These are phyloP conservation scores for Pheosia gnoma DNA, from an alignment of 2,888 invertebrate genomes.

Conservation along the genomic window DNA sequence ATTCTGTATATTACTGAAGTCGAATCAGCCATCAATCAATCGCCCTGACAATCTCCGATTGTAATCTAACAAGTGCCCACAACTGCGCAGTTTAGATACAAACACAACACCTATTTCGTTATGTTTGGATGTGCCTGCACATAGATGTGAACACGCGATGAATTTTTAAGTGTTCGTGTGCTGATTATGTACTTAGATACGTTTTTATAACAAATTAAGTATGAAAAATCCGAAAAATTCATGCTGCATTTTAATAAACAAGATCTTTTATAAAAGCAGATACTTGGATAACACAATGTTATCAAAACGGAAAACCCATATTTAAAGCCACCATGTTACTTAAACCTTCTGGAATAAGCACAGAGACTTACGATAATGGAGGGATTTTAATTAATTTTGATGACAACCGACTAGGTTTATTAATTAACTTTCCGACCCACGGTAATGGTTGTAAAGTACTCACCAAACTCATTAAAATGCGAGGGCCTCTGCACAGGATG, in stretches of 20 bases:
- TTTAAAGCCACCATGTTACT: too few relatives aligned
- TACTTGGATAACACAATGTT: too few relatives aligned
- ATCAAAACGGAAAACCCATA: too few relatives aligned
- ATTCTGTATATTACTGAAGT: slow-evolving; percentile 20
- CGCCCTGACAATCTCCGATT: slow-evolving; percentile 16
- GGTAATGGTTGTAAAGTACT: background rate
- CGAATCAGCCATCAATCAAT: slow-evolving; percentile 30
- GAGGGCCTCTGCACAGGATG: background rate
- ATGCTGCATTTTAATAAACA: too few relatives aligned
- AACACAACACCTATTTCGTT: slow-evolving; percentile 13
- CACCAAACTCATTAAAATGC: background rate
- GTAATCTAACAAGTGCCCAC: slow-evolving; percentile 16
- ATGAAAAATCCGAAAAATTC: background rate
- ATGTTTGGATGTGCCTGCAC: background rate
- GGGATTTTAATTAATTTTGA: background rate
- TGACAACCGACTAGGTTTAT: background rate
- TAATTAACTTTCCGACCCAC: background rate
- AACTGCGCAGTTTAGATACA: slow-evolving; percentile 31
- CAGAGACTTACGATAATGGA: background rate
- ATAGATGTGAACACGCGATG: slow-evolving; percentile 2
- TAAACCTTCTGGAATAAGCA: background rate
- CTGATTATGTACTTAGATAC: background rate
- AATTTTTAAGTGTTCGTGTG: slow-evolving; percentile 5
- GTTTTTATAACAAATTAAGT: background rate
- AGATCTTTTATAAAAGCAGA: too few relatives aligned